These are phyloP conservation scores for Mustela lutreola DNA, from an alignment of 2,113 vertebrate genomes.

Conservation along the genomic window DNA sequence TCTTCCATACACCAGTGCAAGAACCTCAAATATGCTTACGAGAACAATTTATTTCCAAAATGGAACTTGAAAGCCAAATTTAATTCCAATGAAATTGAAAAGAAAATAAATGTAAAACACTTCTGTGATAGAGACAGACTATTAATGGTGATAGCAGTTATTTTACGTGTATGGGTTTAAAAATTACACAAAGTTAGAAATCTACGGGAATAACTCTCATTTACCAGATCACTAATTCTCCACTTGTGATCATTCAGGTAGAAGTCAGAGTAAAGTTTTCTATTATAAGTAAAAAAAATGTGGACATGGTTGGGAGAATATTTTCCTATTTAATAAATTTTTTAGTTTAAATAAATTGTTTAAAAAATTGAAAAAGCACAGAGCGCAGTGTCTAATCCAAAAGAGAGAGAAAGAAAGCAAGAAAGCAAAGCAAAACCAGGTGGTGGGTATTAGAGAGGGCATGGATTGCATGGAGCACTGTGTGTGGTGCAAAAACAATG, in stretches of 20 bases:
- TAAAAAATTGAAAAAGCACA: neutral
- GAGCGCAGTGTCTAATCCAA: neutral
- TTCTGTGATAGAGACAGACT: neutral
- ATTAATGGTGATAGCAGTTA: neutral
- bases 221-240: neutral
- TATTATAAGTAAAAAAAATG: neutral
- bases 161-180: neutral
- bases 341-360: neutral
- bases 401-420: neutral
- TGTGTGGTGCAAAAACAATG: no score
- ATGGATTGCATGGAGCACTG: no score
- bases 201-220: neutral
- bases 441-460: no score
- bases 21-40: neutral
- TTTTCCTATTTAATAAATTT: slow-evolving; percentile 13
- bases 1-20: neutral
- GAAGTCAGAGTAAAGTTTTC: neutral
- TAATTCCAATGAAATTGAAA: slow-evolving; percentile 52
- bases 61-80: slow-evolving; percentile 28
- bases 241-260: slow-evolving; percentile 6
- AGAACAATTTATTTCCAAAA: slow-evolving; percentile 44
- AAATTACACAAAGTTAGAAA: neutral
- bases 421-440: neutral
- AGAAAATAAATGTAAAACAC: neutral
- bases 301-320: neutral